Percentiles rank a stretch among this genome's conserved stretches.
Conservation (phyloP, 2,888 invertebrate genomes). For the Noctuana brunneofusca region DNA sequence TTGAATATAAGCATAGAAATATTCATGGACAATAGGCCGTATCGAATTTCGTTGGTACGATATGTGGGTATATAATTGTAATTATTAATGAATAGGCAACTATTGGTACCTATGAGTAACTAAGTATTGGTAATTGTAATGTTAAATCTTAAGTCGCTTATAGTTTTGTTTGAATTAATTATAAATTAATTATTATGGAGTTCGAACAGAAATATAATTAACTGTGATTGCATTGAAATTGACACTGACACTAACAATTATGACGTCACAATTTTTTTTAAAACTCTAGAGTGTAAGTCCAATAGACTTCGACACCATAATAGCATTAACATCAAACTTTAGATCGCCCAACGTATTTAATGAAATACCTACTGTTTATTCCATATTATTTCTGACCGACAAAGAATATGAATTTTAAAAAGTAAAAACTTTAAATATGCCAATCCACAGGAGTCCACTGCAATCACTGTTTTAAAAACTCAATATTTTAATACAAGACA, state of each 20-base stretch:
- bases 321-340: too few relatives aligned
- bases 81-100: not conserved
- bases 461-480: not conserved
- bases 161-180: not conserved
- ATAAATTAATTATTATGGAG: not conserved
- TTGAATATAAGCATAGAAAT: slow-evolving; percentile 21
- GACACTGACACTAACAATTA: too few relatives aligned
- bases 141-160: not conserved
- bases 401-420: not conserved
- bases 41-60: slow-evolving; percentile 6
- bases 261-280: too few relatives aligned
- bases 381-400: too few relatives aligned
- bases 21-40: slow-evolving; percentile 24
- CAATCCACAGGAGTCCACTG: not conserved
- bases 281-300: too few relatives aligned
- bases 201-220: not conserved
- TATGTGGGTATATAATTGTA: not conserved
- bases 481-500: not conserved
- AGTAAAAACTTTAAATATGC: not conserved
- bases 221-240: too few relatives aligned
- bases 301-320: too few relatives aligned
- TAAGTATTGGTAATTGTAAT: not conserved
- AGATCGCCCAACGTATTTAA: too few relatives aligned
- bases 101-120: not conserved
- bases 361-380: too few relatives aligned